Evolutionary conservation across 2,888 invertebrate genomes (phyloP).

Genomic region (Ennomos fuscantarius): DNA sequence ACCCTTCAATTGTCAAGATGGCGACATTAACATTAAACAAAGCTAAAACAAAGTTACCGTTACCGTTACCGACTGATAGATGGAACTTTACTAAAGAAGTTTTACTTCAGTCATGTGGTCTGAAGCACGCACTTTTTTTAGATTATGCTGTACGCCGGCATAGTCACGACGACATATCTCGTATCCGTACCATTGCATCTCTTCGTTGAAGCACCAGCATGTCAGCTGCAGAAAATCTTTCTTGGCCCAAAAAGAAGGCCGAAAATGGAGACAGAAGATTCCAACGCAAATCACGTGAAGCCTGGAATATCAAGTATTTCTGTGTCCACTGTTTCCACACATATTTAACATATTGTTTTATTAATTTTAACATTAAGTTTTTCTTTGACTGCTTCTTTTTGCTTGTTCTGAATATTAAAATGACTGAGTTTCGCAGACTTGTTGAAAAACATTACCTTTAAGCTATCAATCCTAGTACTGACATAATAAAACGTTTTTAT

Average conservation of each 20-base stretch:
- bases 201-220: slow-evolving; percentile 76
- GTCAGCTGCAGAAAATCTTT: slow-evolving; percentile 73
- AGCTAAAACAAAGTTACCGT: too few species aligned
- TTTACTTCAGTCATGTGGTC: too few species aligned
- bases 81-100: too few species aligned
- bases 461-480: too few species aligned
- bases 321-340: slow-evolving; percentile 77
- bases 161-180: slow-evolving; percentile 69
- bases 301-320: slow-evolving; percentile 73
- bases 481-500: too few species aligned
- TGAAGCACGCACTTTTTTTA: too few species aligned
- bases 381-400: neutral
- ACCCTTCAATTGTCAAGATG: too few species aligned
- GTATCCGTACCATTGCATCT: slow-evolving; percentile 70
- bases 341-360: slow-evolving; percentile 60
- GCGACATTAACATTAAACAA: too few species aligned
- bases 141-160: slow-evolving; percentile 79
- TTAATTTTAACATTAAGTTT: neutral
- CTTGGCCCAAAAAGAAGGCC: slow-evolving; percentile 65
- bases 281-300: slow-evolving; percentile 64
- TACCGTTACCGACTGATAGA: too few species aligned
- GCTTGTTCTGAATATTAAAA: too few species aligned
- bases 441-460: too few species aligned
- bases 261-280: slow-evolving; percentile 57
- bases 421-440: too few species aligned